Percentiles rank a stretch among this genome's conserved stretches.
Conservation (phyloP, 2,797 vertebrate species). For the Danio aesculapii region DNA sequence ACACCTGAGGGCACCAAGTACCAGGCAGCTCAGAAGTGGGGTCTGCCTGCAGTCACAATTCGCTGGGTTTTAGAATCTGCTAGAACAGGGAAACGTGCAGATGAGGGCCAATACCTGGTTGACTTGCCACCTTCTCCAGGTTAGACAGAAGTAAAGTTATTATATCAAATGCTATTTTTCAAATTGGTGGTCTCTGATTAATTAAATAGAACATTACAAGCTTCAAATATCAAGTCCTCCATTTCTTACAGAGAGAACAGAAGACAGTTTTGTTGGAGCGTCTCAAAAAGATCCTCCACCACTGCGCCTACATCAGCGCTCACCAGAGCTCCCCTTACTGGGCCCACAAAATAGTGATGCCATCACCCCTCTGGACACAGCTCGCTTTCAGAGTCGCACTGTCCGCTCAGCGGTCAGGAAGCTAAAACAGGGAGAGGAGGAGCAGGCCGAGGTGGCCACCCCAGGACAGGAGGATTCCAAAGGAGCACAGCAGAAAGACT, state of each 20-base stretch:
- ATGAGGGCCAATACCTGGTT: conserved; percentile 86
- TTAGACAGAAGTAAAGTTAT: conserved; percentile 58
- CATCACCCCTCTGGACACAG: conserved; percentile 90
- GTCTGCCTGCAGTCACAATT: conserved; percentile 89
- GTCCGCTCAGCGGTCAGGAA: conserved; percentile 86
- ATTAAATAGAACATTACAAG: no score
- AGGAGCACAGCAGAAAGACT: conserved; percentile 78
- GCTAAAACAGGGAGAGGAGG: conserved; percentile 67
- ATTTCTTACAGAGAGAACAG: conserved; percentile 70
- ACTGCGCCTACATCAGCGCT: conserved; percentile 49
- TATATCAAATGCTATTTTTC: no score
- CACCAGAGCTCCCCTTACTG: conserved; percentile 73
- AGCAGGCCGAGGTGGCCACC: conserved; percentile 52
- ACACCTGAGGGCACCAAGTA: conserved; percentile 92
- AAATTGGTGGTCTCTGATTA: no score
- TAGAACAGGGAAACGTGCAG: conserved; percentile 81
- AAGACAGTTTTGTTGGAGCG: conserved; percentile 77
- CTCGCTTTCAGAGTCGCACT: conserved; percentile 90
- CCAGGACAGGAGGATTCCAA: conserved; percentile 59
- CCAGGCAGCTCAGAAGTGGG: conserved; percentile 94
- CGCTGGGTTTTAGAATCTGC: conserved; percentile 92
- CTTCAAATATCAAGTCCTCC: no score
- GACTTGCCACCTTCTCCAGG: conserved; percentile 82
- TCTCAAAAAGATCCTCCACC: conserved; percentile 74
- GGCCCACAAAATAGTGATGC: conserved; percentile 77